Evolutionary conservation across 2,888 invertebrate species (phyloP), one percentile per base, ranked within the genome.

Genomic region (Ophraella communa): DNA sequence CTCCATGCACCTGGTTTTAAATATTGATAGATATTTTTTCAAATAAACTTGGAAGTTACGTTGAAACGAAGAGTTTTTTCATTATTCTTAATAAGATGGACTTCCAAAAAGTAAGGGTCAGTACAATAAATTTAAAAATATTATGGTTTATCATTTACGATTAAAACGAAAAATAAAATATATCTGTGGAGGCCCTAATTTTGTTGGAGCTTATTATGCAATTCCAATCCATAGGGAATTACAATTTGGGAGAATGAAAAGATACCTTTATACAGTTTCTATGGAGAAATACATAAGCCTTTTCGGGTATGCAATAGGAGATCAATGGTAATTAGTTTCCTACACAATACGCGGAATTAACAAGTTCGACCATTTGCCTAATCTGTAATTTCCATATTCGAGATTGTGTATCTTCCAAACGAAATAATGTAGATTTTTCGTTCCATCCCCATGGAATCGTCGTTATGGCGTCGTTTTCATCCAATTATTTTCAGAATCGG

Each of bases 361-460:
- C 62, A 62, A 67, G 58, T 56, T 65, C 49, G 62, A 54, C 58
- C 67, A 64, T 67, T 67, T 64, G 67, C 64, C 55, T 67, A 67
- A 67, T 67, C 64, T 62, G 42, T 45, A 58, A 65, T 65, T 58
- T 45, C 65, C 62, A 58, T 62, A 65, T 58, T 58, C 51, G 30
- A 62, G 58, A 53, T 58, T 62, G 33, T 51, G 53, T 42, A 45
- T 61, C 45, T 23, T 42, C 47, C 53, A 21, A 53, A 61, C 23
- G 30, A 58, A 62, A 54, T 65, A 62, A 58, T 65, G 42, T 42
- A 33, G 47, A 54, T 62, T 65, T 62, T 65, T 65, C 42, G 45
- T 18, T n/a, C 42, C 20, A 27, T 23, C 21, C 42, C 51, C 39
- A 11, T 39, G 47, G 14, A 27, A 11, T 20, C 42, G 42, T 27